phyloP scores from a whole-genome alignment of 2,797 vertebrate genomes.

The Anomalospiza imberbis region DNA sequence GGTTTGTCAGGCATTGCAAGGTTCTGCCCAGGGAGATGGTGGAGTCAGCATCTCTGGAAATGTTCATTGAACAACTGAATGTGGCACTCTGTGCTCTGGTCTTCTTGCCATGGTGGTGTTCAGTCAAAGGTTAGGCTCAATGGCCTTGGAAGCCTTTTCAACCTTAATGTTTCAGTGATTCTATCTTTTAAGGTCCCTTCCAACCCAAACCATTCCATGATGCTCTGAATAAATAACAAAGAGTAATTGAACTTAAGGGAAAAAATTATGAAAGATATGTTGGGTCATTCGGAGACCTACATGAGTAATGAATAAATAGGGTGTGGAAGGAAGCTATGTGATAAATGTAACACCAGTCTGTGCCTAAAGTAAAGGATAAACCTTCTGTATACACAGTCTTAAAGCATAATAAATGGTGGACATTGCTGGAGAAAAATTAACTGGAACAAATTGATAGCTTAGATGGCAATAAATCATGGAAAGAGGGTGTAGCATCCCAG shows the following conservation, averaged over 20 bases:
- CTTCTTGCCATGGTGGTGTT: background rate
- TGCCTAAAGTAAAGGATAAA: background rate
- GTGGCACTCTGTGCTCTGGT: background rate
- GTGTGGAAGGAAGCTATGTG: background rate
- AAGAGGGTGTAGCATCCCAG: background rate
- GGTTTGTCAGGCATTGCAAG: background rate
- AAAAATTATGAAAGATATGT: background rate
- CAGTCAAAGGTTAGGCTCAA: background rate
- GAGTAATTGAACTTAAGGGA: background rate
- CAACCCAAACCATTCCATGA: background rate
- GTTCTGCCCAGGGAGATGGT: background rate
- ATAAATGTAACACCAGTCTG: background rate
- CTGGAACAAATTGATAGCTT: background rate
- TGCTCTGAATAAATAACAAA: background rate
- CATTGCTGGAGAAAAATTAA: background rate
- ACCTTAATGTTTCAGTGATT: background rate
- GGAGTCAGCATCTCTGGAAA: background rate
- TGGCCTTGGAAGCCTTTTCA: background rate
- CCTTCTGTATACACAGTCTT: background rate
- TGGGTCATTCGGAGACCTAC: background rate
- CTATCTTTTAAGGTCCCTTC: background rate
- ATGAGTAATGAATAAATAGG: background rate
- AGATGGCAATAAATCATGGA: background rate
- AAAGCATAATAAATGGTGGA: background rate
- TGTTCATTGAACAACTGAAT: background rate